phyloP scores from a whole-genome alignment of 2,113 vertebrate genomes.

The Alosa alosa region DNA sequence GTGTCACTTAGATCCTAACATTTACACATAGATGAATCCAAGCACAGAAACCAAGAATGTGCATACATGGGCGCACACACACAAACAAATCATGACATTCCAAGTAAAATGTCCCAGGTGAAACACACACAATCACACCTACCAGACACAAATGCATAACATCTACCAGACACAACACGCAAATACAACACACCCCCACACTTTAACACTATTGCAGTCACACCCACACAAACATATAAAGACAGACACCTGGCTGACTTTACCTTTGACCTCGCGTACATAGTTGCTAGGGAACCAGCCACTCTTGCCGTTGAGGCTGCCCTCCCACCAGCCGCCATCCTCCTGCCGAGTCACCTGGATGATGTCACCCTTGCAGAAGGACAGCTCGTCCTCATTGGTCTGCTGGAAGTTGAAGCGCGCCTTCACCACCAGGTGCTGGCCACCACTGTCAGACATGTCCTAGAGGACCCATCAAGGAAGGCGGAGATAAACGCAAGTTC shows the following conservation, averaged over 20 bases:
- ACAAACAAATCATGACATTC: background rate
- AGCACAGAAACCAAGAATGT: background rate
- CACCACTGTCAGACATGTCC: conserved; percentile 96
- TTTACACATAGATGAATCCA: background rate
- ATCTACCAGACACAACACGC: too few relatives aligned
- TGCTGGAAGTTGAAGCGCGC: conserved; percentile 94
- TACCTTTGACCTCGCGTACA: conserved; percentile 90
- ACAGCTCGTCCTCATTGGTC: conserved; percentile 96
- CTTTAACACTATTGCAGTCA: background rate
- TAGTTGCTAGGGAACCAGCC: conserved; percentile 99
- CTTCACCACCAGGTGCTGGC: conserved; percentile 82
- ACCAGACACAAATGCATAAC: too few relatives aligned
- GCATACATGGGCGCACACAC: background rate
- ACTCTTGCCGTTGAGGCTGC: conserved; percentile 81
- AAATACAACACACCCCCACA: too few relatives aligned
- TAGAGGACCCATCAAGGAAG: background rate
- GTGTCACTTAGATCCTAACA: background rate
- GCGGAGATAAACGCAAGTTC: background rate
- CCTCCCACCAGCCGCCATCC: conserved; percentile 99
- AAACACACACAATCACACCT: background rate
- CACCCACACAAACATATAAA: background rate
- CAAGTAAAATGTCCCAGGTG: background rate
- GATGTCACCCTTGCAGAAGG: conserved; percentile 91
- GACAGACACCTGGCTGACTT: conserved; percentile 72
- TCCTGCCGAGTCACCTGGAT: conserved; percentile 91